Base-by-base conservation (phyloP, 2,797 vertebrate species). In the Chaunax sp. region DNA sequence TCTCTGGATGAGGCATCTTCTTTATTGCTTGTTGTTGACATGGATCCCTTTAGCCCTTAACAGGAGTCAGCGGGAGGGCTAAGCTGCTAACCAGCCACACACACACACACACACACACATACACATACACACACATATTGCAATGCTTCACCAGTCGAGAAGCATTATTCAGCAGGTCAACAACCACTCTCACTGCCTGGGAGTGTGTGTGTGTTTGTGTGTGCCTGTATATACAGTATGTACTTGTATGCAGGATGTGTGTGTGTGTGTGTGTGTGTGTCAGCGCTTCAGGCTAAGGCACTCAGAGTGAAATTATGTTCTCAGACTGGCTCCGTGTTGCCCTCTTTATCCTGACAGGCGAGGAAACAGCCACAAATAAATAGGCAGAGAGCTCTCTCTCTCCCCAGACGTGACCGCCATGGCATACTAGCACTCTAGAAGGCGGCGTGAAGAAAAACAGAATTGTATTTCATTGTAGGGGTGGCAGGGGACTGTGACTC, bases 351-450 rank as follows among this genome's bases (percentile, higher is more conserved):
- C 88, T 92, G 91, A 93, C 90, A 91, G 90, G 82, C 80, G 87
- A 90, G 86, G 88, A 91, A 91, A 91, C 87, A 88, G 89, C 83
- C 87, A 85, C 91, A 93, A 93, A 93, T 92, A 93, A 92, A 93
- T 92, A 92, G 87, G 87, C 81, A 73, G 76, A 78, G 84, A 69
- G 81, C 61, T 26, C 56, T 28, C 54, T 61, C 86, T 72, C 87
- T 52, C 87, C 69, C 75, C 81, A 83, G 89, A 91, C 88, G 87
- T 92, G 90, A 90, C 87, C 87, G 74, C 87, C 86, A 86, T 90
- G 87, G 81, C 86, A 85, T 83, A 87, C 83, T 22, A 85, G 88
- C 78, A 64, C 68, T 78, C 60, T 66, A 78, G 52, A 83, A 89
- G 81, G 15, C 66, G 23, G 81, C 72, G 84, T 87, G 86, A 77